These are phyloP conservation scores for Nephrotoma flavescens DNA, from an alignment of 2,888 invertebrate species.

Conservation along the genomic window DNA sequence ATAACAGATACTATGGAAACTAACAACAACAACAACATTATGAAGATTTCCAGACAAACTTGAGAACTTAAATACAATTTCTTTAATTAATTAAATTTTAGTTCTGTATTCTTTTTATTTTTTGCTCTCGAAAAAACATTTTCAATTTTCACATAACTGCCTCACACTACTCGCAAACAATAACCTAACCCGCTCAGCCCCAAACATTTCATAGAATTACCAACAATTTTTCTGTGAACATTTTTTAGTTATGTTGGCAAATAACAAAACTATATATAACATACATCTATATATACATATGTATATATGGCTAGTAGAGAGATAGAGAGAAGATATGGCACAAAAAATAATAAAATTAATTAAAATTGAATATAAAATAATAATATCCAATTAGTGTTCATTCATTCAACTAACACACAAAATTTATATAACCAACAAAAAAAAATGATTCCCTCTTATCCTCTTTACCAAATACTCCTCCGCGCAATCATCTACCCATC, in stretches of 20 bases:
- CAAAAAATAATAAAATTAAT: not conserved
- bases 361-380: constrained; percentile 4
- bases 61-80: not conserved
- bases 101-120: not conserved
- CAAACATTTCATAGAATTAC: not conserved
- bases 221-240: not conserved
- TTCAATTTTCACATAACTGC: not conserved
- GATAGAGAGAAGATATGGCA: not conserved
- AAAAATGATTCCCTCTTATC: not conserved
- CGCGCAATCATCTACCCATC: not conserved
- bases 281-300: not conserved
- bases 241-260: not conserved
- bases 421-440: not conserved
- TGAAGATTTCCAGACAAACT: not conserved
- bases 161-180: not conserved
- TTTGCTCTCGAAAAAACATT: not conserved
- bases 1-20: not conserved
- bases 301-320: not conserved
- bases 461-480: not conserved
- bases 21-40: not conserved
- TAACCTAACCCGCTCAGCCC: not conserved
- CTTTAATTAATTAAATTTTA: not conserved
- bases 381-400: constrained; percentile 4
- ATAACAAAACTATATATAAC: not conserved
- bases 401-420: constrained; percentile 1